These are phyloP conservation scores for Halichoerus grypus DNA, from an alignment of 2,113 vertebrate species.

Conservation along the genomic window DNA sequence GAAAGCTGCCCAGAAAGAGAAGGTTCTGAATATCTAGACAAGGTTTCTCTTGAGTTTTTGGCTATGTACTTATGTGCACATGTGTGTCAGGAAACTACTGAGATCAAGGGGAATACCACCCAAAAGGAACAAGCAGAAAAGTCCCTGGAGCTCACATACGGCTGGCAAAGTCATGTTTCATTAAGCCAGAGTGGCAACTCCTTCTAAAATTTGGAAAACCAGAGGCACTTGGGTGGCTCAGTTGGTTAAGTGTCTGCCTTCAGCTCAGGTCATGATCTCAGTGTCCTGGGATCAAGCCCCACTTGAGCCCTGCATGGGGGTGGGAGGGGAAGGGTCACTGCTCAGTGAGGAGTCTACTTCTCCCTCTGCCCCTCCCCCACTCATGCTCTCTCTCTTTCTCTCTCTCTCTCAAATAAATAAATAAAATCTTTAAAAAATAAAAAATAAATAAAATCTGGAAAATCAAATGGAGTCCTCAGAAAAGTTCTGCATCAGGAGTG, in stretches of 20 bases:
- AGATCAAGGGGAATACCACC: not conserved
- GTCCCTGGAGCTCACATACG: fast-evolving
- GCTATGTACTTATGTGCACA: not conserved
- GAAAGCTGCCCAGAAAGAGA: not conserved
- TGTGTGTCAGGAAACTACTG: not conserved
- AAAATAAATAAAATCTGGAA: not conserved
- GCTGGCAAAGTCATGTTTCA: not conserved
- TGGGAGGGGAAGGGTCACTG: too few relatives aligned
- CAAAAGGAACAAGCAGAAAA: not conserved
- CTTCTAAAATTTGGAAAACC: not conserved
- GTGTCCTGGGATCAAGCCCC: too few relatives aligned
- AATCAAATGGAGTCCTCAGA: not conserved
- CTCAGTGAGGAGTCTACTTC: too few relatives aligned
- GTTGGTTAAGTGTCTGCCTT: too few relatives aligned
- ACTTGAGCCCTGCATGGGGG: too few relatives aligned
- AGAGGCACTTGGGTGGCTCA: not conserved
- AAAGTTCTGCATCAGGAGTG: not conserved
- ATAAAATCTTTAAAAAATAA: too few relatives aligned
- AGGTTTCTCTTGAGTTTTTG: not conserved
- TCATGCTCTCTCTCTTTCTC: too few relatives aligned
- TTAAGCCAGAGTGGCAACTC: not conserved
- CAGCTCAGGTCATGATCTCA: too few relatives aligned
- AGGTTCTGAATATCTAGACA: not conserved
- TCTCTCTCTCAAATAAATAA: too few relatives aligned
- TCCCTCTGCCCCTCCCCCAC: too few relatives aligned